Base-by-base conservation (phyloP, 2,888 invertebrate species). In the Dermolepida albohirtum region DNA sequence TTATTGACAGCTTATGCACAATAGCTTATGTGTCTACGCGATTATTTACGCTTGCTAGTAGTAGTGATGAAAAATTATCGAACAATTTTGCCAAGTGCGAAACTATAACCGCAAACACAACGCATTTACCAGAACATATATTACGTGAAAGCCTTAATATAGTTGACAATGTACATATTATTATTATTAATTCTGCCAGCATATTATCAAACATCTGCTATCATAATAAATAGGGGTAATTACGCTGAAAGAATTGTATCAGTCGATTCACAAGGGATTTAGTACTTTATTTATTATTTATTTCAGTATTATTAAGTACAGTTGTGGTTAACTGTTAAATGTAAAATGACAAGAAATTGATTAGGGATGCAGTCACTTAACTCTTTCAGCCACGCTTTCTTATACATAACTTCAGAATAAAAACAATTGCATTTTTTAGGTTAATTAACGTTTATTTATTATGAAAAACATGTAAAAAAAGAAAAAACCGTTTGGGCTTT, bases 121-220 rank as follows among this genome's bases (percentile, higher is more conserved):
- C 22, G 7, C 6, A n/a, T 50, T 50, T 50, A 5, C 5, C 10
- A 11, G n/a, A 5, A 50, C 16, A 7, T 39, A 16, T 14, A 40
- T 22, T 49, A 2, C 17, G 14, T 17, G 22, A 5, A 7, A 14
- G 10, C 5, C 44, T 29, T 51, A 12, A 27, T 39, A 16, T 34
- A 12, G 34, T 54, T 10, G 7, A 11, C 1, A 8, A n/a, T 1
- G 40, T 40, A 34, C 8, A 34, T 34, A 34, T 34, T 7, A 54
- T 34, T 54, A 54, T 54, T 34, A 54, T 54, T 54, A 54, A 54
- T 54, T 54, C 54, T 54, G 54, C 54, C 54, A 54, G 54, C 54
- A 54, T 54, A 54, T 39, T 16, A 54, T 39, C 54, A 54, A 39
- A 54, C 54, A 54, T 54, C 54, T 54, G 54, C 54, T 54, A 7